Percentiles rank a stretch among this genome's conserved stretches.
phyloP scores from a whole-genome alignment of 23 tunicate genomes.

The Trididemnum miniatum region DNA sequence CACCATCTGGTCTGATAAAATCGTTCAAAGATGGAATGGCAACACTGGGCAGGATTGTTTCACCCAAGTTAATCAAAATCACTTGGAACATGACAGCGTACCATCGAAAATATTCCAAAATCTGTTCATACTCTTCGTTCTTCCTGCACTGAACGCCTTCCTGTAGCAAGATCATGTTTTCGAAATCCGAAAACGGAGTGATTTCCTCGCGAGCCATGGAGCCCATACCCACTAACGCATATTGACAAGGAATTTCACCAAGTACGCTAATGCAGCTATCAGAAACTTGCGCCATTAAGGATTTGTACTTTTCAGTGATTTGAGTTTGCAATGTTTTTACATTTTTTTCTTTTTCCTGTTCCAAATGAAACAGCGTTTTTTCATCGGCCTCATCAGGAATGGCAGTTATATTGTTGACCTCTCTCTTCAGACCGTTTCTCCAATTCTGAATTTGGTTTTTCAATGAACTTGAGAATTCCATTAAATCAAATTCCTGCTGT shows the following conservation, averaged over 20 bases:
- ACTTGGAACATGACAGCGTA: slow-evolving; percentile 42
- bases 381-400: not conserved
- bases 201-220: slow-evolving; percentile 56
- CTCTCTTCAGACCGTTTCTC: not conserved
- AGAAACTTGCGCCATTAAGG: slow-evolving; percentile 28
- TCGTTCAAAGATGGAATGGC: slow-evolving; percentile 37
- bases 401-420: not conserved
- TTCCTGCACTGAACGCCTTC: not conserved
- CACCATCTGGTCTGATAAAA: not conserved
- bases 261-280: slow-evolving; percentile 19
- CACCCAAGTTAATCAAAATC: slow-evolving; percentile 30
- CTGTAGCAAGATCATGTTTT: slow-evolving; percentile 39
- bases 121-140: not conserved
- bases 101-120: slow-evolving; percentile 49
- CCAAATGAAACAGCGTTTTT: not conserved
- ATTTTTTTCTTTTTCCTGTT: not conserved
- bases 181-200: slow-evolving; percentile 65
- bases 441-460: not conserved
- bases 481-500: not conserved
- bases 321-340: slow-evolving; percentile 7
- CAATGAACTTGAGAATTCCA: not conserved
- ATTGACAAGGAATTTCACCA: slow-evolving; percentile 46
- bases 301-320: slow-evolving; percentile 19
- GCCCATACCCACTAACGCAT: slow-evolving; percentile 50
- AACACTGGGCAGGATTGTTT: slow-evolving; percentile 29